Conservation (phyloP, 2,113 vertebrate species). For the Talpa occidentalis region DNA sequence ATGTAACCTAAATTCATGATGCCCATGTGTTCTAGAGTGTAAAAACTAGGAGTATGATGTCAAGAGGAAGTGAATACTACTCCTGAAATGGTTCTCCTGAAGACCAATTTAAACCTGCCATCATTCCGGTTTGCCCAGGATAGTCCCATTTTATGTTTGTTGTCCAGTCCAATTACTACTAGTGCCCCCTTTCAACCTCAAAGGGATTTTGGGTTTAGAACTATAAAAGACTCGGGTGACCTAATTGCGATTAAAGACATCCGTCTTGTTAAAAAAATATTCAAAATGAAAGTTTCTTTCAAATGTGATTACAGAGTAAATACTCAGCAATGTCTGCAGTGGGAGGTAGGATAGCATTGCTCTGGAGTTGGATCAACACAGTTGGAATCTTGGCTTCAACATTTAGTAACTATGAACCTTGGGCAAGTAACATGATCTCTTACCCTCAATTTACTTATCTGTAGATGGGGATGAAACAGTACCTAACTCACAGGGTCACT, state of each 20-base stretch:
- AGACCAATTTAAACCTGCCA: not conserved
- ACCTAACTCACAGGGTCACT: not conserved
- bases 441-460: conserved; percentile 5
- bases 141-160: not conserved
- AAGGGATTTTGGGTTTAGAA: conserved; percentile 20
- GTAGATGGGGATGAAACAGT: not conserved
- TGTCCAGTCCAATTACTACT: not conserved
- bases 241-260: conserved; percentile 40
- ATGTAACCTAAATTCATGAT: not conserved
- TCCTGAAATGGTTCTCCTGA: conserved; percentile 11
- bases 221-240: not conserved
- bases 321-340: not conserved
- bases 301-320: not conserved
- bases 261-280: conserved; percentile 1
- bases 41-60: not conserved
- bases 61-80: not conserved
- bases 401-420: not conserved
- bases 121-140: not conserved
- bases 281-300: conserved; percentile 37
- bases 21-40: not conserved
- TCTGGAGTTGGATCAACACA: not conserved
- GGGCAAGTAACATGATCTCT: not conserved
- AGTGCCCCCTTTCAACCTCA: conserved; percentile 1
- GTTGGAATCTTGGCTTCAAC: not conserved
- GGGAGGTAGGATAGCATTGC: not conserved